These are phyloP conservation scores for Sebastes iracundus DNA, from an alignment of 2,797 vertebrate genomes.

Conservation along the genomic window DNA sequence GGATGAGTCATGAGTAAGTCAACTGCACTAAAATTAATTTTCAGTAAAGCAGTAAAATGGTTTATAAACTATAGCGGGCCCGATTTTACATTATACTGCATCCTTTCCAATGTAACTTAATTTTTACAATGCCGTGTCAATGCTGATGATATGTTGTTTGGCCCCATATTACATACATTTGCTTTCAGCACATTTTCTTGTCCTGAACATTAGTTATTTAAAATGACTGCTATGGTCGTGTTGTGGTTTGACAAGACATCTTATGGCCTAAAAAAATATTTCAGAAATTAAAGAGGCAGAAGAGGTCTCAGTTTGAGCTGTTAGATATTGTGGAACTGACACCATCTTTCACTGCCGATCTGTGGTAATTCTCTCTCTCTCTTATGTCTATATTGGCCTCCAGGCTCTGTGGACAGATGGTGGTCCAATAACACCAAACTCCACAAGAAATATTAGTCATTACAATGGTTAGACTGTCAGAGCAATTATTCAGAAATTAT, in stretches of 20 bases:
- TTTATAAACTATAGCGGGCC: background rate
- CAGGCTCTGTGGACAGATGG: constrained; percentile 54
- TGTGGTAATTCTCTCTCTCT: constrained; percentile 5
- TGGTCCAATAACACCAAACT: constrained; percentile 38
- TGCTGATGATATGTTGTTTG: background rate
- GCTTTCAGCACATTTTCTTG: background rate
- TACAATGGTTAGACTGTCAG: constrained; percentile 8
- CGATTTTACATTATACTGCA: background rate
- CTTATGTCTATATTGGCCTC: constrained; percentile 25
- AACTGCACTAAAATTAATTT: background rate
- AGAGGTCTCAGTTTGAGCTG: background rate
- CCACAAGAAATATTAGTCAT: constrained; percentile 25
- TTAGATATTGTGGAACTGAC: background rate
- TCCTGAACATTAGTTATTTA: background rate
- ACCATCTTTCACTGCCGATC: constrained; percentile 6
- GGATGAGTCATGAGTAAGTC: constrained; percentile 4
- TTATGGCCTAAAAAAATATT: background rate
- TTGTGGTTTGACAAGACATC: background rate
- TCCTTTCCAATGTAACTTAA: background rate
- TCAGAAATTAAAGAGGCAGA: background rate
- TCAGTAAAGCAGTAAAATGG: background rate
- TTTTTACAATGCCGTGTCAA: background rate
- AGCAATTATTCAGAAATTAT: background rate
- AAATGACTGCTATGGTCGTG: background rate
- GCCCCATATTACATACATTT: background rate